These are phyloP conservation scores for Nymphalis urticae DNA, from an alignment of 2,888 invertebrate genomes.

Conservation along the genomic window DNA sequence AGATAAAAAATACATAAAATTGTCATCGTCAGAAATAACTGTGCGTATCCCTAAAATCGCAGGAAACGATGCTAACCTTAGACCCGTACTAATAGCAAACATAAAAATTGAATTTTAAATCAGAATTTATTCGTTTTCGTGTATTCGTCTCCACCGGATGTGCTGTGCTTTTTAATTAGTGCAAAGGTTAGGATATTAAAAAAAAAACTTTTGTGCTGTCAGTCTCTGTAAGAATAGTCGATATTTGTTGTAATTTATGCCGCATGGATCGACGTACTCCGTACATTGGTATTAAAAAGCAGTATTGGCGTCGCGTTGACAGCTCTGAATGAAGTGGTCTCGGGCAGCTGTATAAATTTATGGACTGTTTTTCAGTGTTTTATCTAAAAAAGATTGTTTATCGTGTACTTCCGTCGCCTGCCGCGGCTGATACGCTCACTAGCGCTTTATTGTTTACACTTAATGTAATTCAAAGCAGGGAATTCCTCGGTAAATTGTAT, in stretches of 20 bases:
- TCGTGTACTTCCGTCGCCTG: slow-evolving; percentile 79
- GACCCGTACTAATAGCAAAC: slow-evolving; percentile 57
- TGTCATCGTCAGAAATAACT: slow-evolving; percentile 57
- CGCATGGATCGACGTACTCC: slow-evolving; percentile 15
- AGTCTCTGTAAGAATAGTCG: slow-evolving; percentile 36
- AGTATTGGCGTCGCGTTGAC: slow-evolving; percentile 50
- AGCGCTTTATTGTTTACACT: slow-evolving; percentile 80
- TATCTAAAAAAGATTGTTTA: slow-evolving; percentile 82
- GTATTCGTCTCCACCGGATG: slow-evolving; percentile 69
- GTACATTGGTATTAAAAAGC: slow-evolving; percentile 26
- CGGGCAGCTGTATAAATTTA: slow-evolving; percentile 69
- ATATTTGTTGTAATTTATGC: slow-evolving; percentile 31
- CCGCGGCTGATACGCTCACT: slow-evolving; percentile 76
- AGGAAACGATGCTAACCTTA: slow-evolving; percentile 68
- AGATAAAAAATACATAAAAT: slow-evolving; percentile 50
- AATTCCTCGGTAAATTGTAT: slow-evolving; percentile 78
- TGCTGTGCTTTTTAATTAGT: slow-evolving; percentile 71
- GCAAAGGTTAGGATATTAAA: slow-evolving; percentile 62
- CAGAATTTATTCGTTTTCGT: slow-evolving; percentile 66
- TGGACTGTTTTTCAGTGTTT: slow-evolving; percentile 74
- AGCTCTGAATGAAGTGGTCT: slow-evolving; percentile 68
- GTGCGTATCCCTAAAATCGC: slow-evolving; percentile 56
- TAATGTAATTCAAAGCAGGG: slow-evolving; percentile 81
- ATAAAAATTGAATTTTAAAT: slow-evolving; percentile 72
- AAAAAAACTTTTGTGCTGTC: slow-evolving; percentile 43